A percentile compares a stretch with the other conserved stretches of the same genome.
Evolutionary conservation across 2,888 invertebrate genomes (phyloP).

Genomic region (Zygothrica quintamaculata): DNA sequence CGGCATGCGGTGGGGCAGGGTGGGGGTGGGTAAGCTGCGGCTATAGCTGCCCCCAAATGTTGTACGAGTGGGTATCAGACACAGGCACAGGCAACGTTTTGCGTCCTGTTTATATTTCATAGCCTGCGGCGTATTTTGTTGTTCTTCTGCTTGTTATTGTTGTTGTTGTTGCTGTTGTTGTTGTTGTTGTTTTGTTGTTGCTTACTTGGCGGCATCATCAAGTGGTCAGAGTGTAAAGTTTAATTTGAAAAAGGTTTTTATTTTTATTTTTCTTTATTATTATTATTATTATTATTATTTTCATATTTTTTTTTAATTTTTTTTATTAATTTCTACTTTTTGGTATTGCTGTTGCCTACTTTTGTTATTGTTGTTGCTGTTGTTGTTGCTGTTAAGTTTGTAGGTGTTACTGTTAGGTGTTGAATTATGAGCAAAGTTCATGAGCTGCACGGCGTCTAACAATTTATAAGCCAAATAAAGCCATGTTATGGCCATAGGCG

Average conservation of each 20-base stretch:
- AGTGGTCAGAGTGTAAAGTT: conserved; percentile 77
- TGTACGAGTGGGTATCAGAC: conserved; percentile 58
- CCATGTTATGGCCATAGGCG: conserved; percentile 69
- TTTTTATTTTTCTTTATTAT: conserved; percentile 14
- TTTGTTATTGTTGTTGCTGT: conserved; percentile 16
- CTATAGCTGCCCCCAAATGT: too few relatives aligned
- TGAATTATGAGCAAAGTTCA: conserved; percentile 77
- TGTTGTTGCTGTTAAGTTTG: conserved; percentile 37
- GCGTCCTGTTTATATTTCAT: conserved; percentile 54
- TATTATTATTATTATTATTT: conserved; percentile 27
- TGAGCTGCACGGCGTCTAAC: conserved; percentile 50
- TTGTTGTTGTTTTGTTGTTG: too few relatives aligned
- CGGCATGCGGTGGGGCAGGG: neutral
- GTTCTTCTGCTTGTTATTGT: too few relatives aligned
- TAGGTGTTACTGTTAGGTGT: conserved; percentile 71
- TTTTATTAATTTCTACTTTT: conserved; percentile 56
- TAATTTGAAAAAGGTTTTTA: conserved; percentile 76
- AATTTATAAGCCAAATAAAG: conserved; percentile 67
- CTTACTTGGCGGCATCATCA: conserved; percentile 67
- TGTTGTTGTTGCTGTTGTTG: too few relatives aligned
- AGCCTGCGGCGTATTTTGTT: conserved; percentile 44
- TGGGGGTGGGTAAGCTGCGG: neutral
- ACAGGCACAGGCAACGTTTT: conserved; percentile 46
- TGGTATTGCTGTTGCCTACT: conserved; percentile 15
- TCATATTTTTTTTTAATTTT: conserved; percentile 28